Percentiles rank a stretch among this genome's conserved stretches.
phyloP scores from a whole-genome alignment of 2,113 vertebrate species.

The Tylochromis polylepis region DNA sequence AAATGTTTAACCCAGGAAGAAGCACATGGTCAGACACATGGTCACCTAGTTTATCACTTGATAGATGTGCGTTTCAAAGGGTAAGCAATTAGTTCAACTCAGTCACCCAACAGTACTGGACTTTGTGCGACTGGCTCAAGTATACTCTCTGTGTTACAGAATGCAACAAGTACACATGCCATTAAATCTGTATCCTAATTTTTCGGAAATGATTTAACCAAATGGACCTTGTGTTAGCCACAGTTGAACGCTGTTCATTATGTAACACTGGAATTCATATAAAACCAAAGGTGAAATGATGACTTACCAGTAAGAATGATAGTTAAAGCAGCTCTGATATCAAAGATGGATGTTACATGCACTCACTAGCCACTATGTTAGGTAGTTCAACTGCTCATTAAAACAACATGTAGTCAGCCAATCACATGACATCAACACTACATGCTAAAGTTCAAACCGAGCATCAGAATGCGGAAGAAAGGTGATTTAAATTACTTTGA shows the following conservation, averaged over 20 bases:
- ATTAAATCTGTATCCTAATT: background rate
- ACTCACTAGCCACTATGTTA: background rate
- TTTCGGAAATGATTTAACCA: background rate
- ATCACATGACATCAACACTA: background rate
- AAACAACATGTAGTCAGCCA: background rate
- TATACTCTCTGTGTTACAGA: background rate
- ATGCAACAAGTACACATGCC: background rate
- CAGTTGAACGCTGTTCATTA: background rate
- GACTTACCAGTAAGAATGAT: background rate
- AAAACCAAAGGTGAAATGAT: background rate
- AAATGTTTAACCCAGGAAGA: conserved; percentile 22
- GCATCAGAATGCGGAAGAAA: background rate
- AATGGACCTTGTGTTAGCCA: background rate
- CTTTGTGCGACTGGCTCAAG: background rate
- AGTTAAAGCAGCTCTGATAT: background rate
- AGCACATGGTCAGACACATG: background rate
- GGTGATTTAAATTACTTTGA: background rate
- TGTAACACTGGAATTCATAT: background rate
- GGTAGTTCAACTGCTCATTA: background rate
- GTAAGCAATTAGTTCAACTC: background rate
- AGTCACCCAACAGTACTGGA: background rate
- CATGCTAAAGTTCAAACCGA: background rate
- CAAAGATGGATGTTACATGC: background rate
- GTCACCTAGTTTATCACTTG: background rate
- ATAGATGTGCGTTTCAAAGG: background rate